A percentile compares a stretch with the other conserved stretches of the same genome.
Evolutionary conservation across 2,113 vertebrate species (phyloP).

Genomic region (Gymnogyps californianus): DNA sequence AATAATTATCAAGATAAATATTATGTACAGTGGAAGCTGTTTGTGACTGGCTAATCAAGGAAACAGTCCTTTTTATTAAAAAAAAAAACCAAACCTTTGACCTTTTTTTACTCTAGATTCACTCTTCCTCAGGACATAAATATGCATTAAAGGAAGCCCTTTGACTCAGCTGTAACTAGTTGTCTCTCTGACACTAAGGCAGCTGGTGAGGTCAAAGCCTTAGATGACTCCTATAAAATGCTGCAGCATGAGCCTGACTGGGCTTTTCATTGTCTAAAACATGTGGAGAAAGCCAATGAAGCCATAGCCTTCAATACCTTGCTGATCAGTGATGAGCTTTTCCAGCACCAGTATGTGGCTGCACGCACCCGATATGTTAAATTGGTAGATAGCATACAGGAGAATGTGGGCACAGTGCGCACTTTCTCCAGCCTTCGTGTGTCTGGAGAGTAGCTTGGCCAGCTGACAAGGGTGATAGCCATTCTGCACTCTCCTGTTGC

Average conservation of each 20-base stretch:
- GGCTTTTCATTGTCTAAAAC: conserved; percentile 93
- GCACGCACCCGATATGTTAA: conserved; percentile 87
- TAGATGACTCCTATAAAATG: conserved; percentile 99
- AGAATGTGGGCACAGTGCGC: conserved; percentile 90
- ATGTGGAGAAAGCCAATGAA: conserved; percentile 92
- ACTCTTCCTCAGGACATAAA: conserved; percentile 96
- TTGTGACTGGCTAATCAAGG: background rate
- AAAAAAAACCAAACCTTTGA: background rate
- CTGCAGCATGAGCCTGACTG: conserved; percentile 93
- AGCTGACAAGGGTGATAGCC: conserved; percentile 91
- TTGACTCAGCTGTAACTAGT: conserved; percentile 87
- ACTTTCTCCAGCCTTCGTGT: conserved; percentile 97
- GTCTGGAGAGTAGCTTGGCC: conserved; percentile 93
- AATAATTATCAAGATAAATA: background rate
- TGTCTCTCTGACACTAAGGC: conserved; percentile 96
- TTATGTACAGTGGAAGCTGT: background rate
- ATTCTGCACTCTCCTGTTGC: conserved; percentile 92
- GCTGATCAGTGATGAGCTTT: conserved; percentile 92
- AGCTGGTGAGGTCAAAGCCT: conserved; percentile 91
- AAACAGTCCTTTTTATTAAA: background rate
- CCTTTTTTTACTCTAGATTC: conserved; percentile 75
- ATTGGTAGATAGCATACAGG: conserved; percentile 89
- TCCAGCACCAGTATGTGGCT: conserved; percentile 91
- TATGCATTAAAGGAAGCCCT: conserved; percentile 94
- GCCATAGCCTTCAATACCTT: conserved; percentile 88